Conservation (phyloP, 2,797 vertebrate genomes). For the Pseudocheirus occidentalis region DNA sequence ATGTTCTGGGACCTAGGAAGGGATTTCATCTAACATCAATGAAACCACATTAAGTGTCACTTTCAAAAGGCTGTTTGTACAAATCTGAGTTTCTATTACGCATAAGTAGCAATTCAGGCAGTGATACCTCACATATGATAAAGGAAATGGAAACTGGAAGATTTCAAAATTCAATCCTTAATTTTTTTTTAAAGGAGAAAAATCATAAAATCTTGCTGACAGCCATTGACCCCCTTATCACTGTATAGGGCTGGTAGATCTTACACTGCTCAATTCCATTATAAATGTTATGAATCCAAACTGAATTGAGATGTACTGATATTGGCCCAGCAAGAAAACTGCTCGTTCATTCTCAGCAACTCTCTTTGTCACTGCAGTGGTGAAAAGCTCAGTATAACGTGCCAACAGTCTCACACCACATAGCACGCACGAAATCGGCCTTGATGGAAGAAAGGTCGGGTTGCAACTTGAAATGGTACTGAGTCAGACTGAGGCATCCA, state of each 20-base stretch:
- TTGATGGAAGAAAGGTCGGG: conserved; percentile 14
- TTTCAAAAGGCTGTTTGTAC: accelerated
- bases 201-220: conserved; percentile 21
- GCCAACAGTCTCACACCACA: not conserved
- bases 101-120: not conserved
- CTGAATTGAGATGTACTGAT: conserved; percentile 28
- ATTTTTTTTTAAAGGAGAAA: conserved; percentile 13
- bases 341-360: not conserved
- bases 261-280: conserved; percentile 38
- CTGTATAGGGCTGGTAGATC: not conserved
- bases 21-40: not conserved
- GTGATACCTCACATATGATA: not conserved
- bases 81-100: not conserved
- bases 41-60: not conserved
- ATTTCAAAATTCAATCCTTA: conserved; percentile 17
- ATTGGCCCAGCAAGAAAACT: conserved; percentile 37
- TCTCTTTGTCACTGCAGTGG: not conserved
- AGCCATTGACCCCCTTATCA: conserved; percentile 45
- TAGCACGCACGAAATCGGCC: not conserved
- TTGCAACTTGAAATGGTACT: accelerated
- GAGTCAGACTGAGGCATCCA: not conserved
- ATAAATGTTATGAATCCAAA: conserved; percentile 1
- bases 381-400: conserved; percentile 5
- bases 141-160: conserved; percentile 19
- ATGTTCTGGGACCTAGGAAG: not conserved